Evolutionary conservation across 2,888 invertebrate species (phyloP), one percentile per base, ranked within the genome.

Genomic region (Stegana nigrithorax): DNA sequence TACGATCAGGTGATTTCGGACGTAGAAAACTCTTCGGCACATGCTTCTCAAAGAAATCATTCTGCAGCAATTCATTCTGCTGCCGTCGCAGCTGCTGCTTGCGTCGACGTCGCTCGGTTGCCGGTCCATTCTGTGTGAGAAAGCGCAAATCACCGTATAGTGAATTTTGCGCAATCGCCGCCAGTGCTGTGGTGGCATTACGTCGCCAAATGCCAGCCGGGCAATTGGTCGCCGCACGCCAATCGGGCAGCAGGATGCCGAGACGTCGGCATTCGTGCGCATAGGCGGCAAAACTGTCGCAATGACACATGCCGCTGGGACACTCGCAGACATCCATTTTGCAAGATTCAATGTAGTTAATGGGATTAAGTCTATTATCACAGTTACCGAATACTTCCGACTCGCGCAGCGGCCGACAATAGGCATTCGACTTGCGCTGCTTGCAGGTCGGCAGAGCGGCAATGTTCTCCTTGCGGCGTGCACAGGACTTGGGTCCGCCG

Each of bases 321-420:
- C 96, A 97, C 79, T 95, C 94, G 81, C 96, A 95, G 87, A 95
- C 93, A 82, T 96, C 96, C 83, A 92, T 88, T 73, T 92, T 89
- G 83, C 97, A 97, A 8, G 96, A 93, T 81, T 92, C 93, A 82
- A 92, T 92, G 83, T 95, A 97, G 80, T 94, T 92, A 67, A 89
- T 89, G 26, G 92, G 92, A 82, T 93, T 93, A 65, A 96, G 89
- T 78, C 91, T 90, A 70, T 89, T 90, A 72, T 92, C 91, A 82
- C 97, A 97, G 29, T 90, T 89, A 27, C 90, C 89, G 83, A 97
- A 96, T 59, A 88, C 87, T 26, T 84, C 81, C 45, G 85, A 80
- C 50, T 85, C 83, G 59, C 86, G 84, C 67, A 90, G 86, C 6
- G 89, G 88, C 4, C 86, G 86, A 68, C 90, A 90, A 65, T 88